Percentiles rank a stretch among this genome's conserved stretches.
phyloP scores from a whole-genome alignment of 2,113 vertebrate genomes.

The Chamaetylas fuelleborni region DNA sequence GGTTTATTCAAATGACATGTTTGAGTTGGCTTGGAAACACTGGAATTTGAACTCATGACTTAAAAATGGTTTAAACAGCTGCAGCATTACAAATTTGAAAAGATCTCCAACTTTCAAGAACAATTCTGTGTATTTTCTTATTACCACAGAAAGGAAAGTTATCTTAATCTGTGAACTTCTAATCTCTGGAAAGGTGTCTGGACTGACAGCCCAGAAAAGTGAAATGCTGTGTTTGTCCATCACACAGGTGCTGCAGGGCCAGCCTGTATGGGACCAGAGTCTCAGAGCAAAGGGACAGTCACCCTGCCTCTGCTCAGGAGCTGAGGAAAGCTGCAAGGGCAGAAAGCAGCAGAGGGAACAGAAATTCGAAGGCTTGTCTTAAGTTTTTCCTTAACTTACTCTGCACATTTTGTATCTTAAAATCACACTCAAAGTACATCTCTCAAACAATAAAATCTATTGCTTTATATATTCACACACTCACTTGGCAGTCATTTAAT shows the following conservation, averaged over 20 bases:
- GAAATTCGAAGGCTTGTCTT: neutral
- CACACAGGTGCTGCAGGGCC: neutral
- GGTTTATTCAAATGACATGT: neutral
- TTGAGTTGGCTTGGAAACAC: neutral
- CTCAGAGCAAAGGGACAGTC: neutral
- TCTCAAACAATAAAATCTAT: neutral
- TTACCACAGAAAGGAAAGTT: neutral
- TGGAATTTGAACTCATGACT: neutral
- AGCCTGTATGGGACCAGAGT: neutral
- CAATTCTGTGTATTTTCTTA: neutral
- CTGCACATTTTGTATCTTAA: neutral
- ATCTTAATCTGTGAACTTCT: neutral
- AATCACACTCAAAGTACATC: neutral
- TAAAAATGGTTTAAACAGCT: neutral
- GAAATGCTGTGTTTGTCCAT: neutral
- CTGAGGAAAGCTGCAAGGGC: neutral
- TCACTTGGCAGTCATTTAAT: neutral
- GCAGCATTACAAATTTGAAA: neutral
- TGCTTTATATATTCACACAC: neutral
- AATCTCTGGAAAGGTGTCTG: neutral
- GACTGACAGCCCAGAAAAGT: neutral
- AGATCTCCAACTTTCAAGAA: neutral
- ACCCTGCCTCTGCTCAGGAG: neutral
- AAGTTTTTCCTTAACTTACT: neutral
- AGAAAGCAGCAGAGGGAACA: neutral